A percentile compares a stretch with the other conserved stretches of the same genome.
These are phyloP conservation scores for Hypercompe scribonia DNA, from an alignment of 2,888 invertebrate genomes.

Conservation along the genomic window DNA sequence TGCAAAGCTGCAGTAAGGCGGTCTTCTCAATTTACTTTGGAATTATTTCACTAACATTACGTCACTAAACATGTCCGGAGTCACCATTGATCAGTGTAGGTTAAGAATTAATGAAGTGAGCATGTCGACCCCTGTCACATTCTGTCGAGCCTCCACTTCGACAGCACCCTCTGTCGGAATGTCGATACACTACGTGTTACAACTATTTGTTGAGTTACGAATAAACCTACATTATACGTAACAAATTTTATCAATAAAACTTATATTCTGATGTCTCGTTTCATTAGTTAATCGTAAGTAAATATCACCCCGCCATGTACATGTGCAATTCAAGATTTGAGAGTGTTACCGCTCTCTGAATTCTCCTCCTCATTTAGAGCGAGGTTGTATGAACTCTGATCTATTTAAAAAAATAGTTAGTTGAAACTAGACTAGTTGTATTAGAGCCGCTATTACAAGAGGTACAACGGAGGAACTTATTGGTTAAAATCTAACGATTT, in stretches of 20 bases:
- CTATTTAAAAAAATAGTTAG: no score
- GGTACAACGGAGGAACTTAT: no score
- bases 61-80: constrained; percentile 52
- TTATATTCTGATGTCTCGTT: background rate
- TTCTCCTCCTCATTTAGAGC: no score
- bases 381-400: no score
- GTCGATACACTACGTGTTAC: constrained; percentile 76
- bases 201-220: constrained; percentile 44
- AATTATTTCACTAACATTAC: constrained; percentile 34
- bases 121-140: constrained; percentile 83
- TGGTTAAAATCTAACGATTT: no score
- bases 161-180: constrained; percentile 68
- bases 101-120: constrained; percentile 85
- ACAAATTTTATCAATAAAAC: background rate
- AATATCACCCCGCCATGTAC: no score
- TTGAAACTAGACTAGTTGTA: no score
- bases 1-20: background rate
- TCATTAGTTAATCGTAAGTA: no score
- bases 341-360: no score
- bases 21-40: constrained; percentile 1
- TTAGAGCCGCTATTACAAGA: no score
- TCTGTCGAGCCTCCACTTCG: constrained; percentile 65
- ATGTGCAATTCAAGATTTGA: no score
- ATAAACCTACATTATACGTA: constrained; percentile 12
- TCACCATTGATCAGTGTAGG: constrained; percentile 75